These are phyloP conservation scores for Leptodactylus fallax DNA, from an alignment of 2,797 vertebrate genomes.

Conservation along the genomic window DNA sequence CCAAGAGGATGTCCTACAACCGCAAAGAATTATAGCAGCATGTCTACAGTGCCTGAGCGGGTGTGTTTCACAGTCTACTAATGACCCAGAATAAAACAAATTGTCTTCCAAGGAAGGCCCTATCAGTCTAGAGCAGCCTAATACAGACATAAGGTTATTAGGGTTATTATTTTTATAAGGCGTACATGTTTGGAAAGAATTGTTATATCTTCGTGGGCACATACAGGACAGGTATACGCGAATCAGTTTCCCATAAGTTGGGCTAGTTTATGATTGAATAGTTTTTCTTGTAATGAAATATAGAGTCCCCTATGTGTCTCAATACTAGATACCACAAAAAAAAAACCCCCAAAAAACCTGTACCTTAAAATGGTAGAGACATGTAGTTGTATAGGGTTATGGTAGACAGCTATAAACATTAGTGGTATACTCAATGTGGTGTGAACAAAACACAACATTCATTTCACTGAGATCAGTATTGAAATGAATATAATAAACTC, in stretches of 20 bases:
- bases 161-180: neutral
- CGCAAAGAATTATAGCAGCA: neutral
- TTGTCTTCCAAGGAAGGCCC: neutral
- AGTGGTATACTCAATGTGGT: too few relatives aligned
- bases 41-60: neutral
- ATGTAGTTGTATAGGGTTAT: neutral
- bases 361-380: neutral
- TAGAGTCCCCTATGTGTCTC: neutral
- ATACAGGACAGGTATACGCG: too few relatives aligned
- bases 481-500: neutral
- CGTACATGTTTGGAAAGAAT: neutral
- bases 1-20: neutral
- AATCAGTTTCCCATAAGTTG: neutral
- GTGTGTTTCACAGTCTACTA: neutral
- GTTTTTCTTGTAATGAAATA: too few relatives aligned
- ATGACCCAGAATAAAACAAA: neutral
- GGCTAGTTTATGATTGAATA: neutral
- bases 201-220: neutral
- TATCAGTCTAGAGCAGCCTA: neutral
- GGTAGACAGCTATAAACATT: neutral
- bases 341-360: too few relatives aligned
- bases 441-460: neutral
- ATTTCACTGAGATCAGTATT: neutral
- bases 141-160: neutral
- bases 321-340: neutral